Evolutionary conservation across 2,888 invertebrate genomes (phyloP).

Genomic region (Drosophila mayaguana): DNA sequence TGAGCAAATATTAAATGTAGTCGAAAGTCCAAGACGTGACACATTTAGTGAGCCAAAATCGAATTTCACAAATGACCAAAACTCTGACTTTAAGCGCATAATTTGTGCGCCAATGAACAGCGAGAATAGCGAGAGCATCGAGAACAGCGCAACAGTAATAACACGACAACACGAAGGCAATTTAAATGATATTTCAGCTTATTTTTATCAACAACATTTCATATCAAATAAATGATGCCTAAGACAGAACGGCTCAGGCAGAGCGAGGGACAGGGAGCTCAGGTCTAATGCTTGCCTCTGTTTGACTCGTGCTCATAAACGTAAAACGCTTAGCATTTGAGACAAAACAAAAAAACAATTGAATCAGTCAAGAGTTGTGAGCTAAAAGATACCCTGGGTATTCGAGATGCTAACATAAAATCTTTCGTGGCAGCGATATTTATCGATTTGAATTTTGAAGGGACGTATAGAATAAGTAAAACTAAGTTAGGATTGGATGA

Average conservation of each 20-base stretch:
- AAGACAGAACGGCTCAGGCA: neutral
- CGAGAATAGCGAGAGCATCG: constrained; percentile 21
- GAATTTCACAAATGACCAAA: constrained; percentile 32
- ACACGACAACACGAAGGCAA: constrained; percentile 44
- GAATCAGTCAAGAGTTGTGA: neutral
- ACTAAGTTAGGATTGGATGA: no score
- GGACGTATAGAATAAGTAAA: no score
- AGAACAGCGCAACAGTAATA: constrained; percentile 20
- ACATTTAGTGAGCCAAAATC: constrained; percentile 50
- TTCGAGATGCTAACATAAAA: no score
- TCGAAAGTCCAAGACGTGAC: constrained; percentile 63
- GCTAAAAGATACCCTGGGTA: neutral
- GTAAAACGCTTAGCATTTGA: constrained; percentile 75
- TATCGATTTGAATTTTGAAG: no score
- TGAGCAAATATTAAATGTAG: constrained; percentile 67
- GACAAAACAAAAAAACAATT: constrained; percentile 39
- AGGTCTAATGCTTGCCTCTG: constrained; percentile 16
- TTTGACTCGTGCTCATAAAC: constrained; percentile 57
- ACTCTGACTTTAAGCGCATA: constrained; percentile 47
- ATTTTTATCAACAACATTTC: constrained; percentile 38
- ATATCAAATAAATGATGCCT: constrained; percentile 48
- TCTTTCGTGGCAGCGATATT: no score
- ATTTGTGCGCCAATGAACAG: constrained; percentile 47
- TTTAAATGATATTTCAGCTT: constrained; percentile 63
- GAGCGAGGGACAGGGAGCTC: neutral